phyloP scores from a whole-genome alignment of 2,888 invertebrate genomes.

The Oeneis ivallda region DNA sequence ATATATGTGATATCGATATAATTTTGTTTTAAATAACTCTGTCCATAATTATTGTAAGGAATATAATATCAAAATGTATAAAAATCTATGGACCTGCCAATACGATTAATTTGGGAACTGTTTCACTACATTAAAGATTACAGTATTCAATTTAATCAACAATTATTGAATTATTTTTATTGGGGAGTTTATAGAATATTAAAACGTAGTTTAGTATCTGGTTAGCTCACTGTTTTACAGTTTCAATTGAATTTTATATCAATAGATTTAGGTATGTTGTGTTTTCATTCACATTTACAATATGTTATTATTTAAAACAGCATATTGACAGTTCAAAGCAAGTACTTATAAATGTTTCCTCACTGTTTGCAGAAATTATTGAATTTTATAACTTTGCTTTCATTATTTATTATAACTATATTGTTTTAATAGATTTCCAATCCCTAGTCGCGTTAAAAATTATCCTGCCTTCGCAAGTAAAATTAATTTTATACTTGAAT shows the following conservation, averaged over 20 bases:
- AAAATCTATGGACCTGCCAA: slow-evolving; percentile 37
- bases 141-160: slow-evolving; percentile 2
- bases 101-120: slow-evolving; percentile 15
- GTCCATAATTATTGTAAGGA: slow-evolving; percentile 44
- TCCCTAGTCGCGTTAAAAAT: slow-evolving; percentile 31
- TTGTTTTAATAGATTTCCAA: slow-evolving; percentile 25
- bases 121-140: background rate
- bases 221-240: slow-evolving; percentile 38
- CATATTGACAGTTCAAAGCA: background rate
- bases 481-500: slow-evolving; percentile 11
- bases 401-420: slow-evolving; percentile 1
- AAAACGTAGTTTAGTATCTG: slow-evolving; percentile 36
- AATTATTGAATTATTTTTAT: slow-evolving; percentile 2
- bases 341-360: slow-evolving; percentile 3
- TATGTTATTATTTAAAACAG: slow-evolving; percentile 2
- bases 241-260: slow-evolving; percentile 40
- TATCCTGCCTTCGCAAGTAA: slow-evolving; percentile 6
- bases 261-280: slow-evolving; percentile 41
- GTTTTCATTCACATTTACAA: slow-evolving; percentile 35
- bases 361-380: slow-evolving; percentile 1
- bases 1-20: slow-evolving; percentile 45
- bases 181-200: slow-evolving; percentile 30
- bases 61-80: slow-evolving; percentile 39
- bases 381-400: background rate
- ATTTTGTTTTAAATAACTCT: slow-evolving; percentile 45